Conservation (phyloP, 2,888 invertebrate genomes). For the Cephalotes varians region DNA sequence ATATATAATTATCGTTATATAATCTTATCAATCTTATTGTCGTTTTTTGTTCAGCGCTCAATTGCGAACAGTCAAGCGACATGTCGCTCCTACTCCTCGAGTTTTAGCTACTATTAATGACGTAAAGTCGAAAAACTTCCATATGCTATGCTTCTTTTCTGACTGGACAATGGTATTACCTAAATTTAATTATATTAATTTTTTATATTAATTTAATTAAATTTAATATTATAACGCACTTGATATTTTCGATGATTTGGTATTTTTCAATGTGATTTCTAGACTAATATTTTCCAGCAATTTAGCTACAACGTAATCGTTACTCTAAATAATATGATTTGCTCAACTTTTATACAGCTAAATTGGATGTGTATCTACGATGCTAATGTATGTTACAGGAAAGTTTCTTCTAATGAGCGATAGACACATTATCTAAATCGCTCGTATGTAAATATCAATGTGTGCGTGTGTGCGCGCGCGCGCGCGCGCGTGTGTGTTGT, state of each 20-base stretch:
- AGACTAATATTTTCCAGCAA: background rate
- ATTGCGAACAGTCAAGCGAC: background rate
- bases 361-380: conserved; percentile 36
- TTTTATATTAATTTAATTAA: too few species aligned
- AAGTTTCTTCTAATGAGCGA: conserved; percentile 24
- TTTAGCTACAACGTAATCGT: background rate
- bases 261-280: background rate
- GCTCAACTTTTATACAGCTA: conserved; percentile 71
- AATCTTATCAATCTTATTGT: too few species aligned
- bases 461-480: conserved; percentile 28
- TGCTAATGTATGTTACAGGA: background rate
- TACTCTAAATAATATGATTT: conserved; percentile 63
- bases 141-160: background rate
- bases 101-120: background rate
- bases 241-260: background rate
- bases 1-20: too few species aligned
- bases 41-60: background rate
- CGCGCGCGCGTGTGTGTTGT: too few species aligned
- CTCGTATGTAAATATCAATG: conserved; percentile 45
- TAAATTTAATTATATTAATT: conserved; percentile 27
- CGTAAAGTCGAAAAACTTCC: background rate
- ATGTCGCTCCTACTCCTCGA: background rate
- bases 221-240: too few species aligned
- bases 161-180: background rate
- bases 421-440: conserved; percentile 51